Conservation (phyloP, 2,888 invertebrate species). For the Drosophila meridiana region DNA sequence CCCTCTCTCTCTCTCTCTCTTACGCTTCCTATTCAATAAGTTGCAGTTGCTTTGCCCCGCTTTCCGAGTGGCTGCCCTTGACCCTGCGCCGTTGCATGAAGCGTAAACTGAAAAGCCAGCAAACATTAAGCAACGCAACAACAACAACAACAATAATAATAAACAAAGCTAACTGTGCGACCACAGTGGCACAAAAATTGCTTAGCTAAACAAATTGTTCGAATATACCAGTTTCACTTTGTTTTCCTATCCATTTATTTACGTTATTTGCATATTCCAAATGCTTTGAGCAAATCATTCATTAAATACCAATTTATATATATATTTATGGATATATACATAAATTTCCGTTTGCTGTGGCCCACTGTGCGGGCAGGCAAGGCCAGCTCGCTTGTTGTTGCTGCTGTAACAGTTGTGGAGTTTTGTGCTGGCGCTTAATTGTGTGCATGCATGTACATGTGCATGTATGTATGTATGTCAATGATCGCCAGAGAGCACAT, state of each 20-base stretch:
- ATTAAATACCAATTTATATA: background rate
- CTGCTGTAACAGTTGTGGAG: constrained; percentile 26
- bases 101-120: constrained; percentile 41
- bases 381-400: constrained; percentile 32
- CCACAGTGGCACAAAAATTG: constrained; percentile 35
- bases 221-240: background rate
- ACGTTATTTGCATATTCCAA: background rate
- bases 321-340: background rate
- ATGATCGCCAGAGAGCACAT: constrained; percentile 18
- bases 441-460: background rate
- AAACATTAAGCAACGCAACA: constrained; percentile 24
- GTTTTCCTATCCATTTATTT: background rate
- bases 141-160: constrained; percentile 9
- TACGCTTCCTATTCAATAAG: background rate
- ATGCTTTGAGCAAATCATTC: background rate
- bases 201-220: background rate
- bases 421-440: constrained; percentile 27
- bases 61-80: constrained; percentile 45
- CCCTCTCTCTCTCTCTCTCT: background rate
- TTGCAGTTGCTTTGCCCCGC: constrained; percentile 7
- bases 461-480: constrained; percentile 3
- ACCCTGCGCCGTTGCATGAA: constrained; percentile 50
- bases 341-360: background rate
- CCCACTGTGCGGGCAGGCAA: constrained; percentile 48
- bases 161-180: constrained; percentile 36